Conservation (phyloP, 2,113 vertebrate genomes). For the Cavia porcellus region DNA sequence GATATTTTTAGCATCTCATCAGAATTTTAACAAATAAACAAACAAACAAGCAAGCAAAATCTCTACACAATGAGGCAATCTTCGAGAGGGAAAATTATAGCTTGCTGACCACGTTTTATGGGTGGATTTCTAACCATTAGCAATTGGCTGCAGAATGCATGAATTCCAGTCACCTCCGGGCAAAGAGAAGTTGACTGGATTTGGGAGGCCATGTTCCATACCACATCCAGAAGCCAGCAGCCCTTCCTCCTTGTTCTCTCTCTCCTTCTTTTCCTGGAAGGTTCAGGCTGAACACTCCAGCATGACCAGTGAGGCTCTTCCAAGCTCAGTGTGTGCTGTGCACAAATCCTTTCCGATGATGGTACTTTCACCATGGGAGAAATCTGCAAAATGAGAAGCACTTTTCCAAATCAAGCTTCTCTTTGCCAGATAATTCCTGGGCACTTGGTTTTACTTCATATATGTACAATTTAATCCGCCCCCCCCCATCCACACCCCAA, state of each 20-base stretch:
- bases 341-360: background rate
- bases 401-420: slow-evolving; percentile 5
- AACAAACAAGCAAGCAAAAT: slow-evolving; percentile 77
- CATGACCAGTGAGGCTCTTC: background rate
- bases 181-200: background rate
- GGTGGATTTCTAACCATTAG: slow-evolving; percentile 57
- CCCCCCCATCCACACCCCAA: background rate
- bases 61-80: slow-evolving; percentile 60
- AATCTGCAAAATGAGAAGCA: background rate
- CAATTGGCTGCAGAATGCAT: background rate
- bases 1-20: slow-evolving; percentile 73
- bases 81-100: slow-evolving; percentile 73
- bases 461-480: background rate
- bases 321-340: background rate
- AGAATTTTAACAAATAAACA: slow-evolving; percentile 70
- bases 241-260: background rate
- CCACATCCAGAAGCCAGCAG: background rate
- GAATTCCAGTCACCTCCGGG: slow-evolving; percentile 18
- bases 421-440: slow-evolving; percentile 25
- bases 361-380: background rate
- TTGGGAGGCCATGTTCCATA: background rate
- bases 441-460: background rate
- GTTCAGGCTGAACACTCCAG: background rate
- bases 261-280: background rate
- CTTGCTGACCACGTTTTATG: slow-evolving; percentile 46